These are phyloP conservation scores for Anodontia alba DNA, from an alignment of 2,888 invertebrate species.

Conservation along the genomic window DNA sequence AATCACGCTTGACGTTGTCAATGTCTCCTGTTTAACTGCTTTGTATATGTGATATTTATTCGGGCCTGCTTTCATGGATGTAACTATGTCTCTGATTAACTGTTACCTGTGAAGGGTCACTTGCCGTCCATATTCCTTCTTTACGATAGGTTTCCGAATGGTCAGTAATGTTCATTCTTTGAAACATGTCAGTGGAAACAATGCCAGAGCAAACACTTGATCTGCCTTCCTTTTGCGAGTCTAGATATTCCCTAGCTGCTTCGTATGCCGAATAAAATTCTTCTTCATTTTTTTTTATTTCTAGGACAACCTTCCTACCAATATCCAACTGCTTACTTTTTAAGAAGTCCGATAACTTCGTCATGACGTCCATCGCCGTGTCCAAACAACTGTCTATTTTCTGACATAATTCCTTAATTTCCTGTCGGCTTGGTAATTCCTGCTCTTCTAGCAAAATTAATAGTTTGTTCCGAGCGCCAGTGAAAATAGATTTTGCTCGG, in stretches of 20 bases:
- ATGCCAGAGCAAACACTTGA: conserved; percentile 6
- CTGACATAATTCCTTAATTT: neutral
- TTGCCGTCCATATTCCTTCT: neutral
- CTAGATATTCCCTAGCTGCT: conserved; percentile 7
- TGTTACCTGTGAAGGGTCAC: neutral
- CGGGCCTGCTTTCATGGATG: neutral
- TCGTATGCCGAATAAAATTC: conserved; percentile 17
- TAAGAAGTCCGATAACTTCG: neutral
- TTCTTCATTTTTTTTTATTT: conserved; percentile 8
- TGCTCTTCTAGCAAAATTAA: neutral
- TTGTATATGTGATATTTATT: neutral
- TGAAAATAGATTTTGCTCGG: conserved; percentile 7
- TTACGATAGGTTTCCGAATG: neutral
- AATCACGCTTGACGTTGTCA: neutral
- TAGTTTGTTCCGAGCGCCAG: neutral
- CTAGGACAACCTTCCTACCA: neutral
- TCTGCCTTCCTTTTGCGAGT: neutral
- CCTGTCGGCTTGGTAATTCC: conserved; percentile 11
- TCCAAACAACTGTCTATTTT: conserved; percentile 18
- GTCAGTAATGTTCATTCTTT: conserved; percentile 11
- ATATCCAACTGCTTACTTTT: neutral
- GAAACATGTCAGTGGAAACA: neutral
- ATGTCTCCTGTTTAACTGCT: neutral
- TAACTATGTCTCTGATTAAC: neutral
- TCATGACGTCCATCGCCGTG: neutral